These are phyloP conservation scores for Sphenopsis melanotis DNA, from an alignment of 2,797 vertebrate species.

Conservation along the genomic window DNA sequence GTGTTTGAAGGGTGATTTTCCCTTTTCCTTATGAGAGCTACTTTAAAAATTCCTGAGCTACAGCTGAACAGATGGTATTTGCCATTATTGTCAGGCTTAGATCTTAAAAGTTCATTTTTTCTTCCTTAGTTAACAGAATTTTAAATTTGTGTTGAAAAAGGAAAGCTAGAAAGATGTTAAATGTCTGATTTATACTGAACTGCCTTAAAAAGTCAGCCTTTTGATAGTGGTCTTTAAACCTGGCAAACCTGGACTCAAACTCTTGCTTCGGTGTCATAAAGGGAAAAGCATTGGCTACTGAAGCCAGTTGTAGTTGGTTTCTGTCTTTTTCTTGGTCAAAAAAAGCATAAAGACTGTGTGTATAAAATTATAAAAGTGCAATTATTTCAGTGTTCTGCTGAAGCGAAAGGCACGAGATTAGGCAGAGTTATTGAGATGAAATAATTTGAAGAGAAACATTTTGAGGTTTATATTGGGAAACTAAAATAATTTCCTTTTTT, in stretches of 20 bases:
- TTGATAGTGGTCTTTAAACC: background rate
- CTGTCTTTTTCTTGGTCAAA: background rate
- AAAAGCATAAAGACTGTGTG: background rate
- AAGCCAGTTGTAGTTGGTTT: background rate
- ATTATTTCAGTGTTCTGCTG: background rate
- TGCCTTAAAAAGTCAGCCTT: background rate
- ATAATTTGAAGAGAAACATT: background rate
- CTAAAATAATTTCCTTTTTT: background rate
- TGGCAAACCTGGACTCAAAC: background rate
- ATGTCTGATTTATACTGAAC: background rate
- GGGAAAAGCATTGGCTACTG: background rate
- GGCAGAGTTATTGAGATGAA: background rate
- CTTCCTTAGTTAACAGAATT: constrained; percentile 13
- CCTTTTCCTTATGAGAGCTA: background rate
- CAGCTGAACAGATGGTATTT: constrained; percentile 24
- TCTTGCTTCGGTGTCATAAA: background rate
- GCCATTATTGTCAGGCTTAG: constrained; percentile 5
- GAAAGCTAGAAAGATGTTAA: background rate
- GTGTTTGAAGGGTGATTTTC: background rate
- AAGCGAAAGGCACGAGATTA: background rate
- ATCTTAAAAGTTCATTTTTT: background rate
- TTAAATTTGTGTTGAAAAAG: background rate
- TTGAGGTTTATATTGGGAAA: background rate
- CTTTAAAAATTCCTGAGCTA: constrained; percentile 11
- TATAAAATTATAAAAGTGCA: background rate